Conservation (phyloP, 2,113 vertebrate species). For the Felis catus region F.catus_Fca126_mat1.0 CM031413.1:96166501-96167000, state of each 20-base stretch:
- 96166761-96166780: not conserved
- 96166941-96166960: not conserved
- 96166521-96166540: not conserved
- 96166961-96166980: not conserved
- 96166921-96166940: not conserved
- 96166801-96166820: not conserved
- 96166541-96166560: constrained; percentile 14
- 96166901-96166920: not conserved
- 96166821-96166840: not conserved
- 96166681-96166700: not conserved
- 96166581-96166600: not conserved
- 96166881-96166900: not conserved
- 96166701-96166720: not conserved
- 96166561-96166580: not conserved
- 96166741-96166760: not conserved
- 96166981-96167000: not conserved
- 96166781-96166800: not conserved
- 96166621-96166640: not conserved
- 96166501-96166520: not conserved
- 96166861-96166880: not conserved
- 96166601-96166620: constrained; percentile 15
- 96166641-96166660: not conserved
- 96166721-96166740: not conserved
- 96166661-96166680: not conserved
- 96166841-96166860: not conserved